phyloP scores from a whole-genome alignment of 2,113 vertebrate genomes.

The Microcebus murinus region DNA sequence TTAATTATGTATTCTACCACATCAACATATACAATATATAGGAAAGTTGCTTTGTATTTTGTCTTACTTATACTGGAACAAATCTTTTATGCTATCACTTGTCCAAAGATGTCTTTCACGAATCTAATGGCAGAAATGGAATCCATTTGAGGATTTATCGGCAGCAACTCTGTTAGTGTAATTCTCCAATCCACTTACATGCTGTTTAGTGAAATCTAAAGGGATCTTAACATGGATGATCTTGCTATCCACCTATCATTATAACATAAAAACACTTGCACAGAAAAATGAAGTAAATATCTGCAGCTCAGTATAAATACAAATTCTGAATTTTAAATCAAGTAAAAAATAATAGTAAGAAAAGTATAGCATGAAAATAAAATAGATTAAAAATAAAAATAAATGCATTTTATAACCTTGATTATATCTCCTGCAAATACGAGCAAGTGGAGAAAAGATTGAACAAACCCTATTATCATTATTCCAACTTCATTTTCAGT shows the following conservation, averaged over 20 bases:
- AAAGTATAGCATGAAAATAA: not conserved
- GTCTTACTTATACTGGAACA: not conserved
- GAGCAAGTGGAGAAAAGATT: not conserved
- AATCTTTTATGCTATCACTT: not conserved
- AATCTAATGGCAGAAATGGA: not conserved
- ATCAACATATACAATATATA: not conserved
- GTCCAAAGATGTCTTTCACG: not conserved
- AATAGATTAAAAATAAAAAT: not conserved
- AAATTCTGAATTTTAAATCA: not conserved
- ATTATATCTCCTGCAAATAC: not conserved
- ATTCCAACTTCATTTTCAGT: conserved; percentile 60
- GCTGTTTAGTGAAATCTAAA: conserved; percentile 7
- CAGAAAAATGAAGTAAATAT: not conserved
- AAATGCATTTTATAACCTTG: not conserved
- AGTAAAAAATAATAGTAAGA: not conserved
- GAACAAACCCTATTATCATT: not conserved
- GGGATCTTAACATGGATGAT: not conserved
- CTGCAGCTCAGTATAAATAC: not conserved
- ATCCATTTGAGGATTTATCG: not conserved
- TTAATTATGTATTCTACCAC: not conserved
- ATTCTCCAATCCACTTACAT: not conserved
- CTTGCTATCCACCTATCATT: not conserved
- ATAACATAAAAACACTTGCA: not conserved
- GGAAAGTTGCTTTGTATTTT: not conserved
- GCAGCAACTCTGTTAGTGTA: not conserved